Evolutionary conservation across 1,140 invertebrate species (phyloP), one percentile per base, ranked within the genome.

Genomic region (Muscidifurax raptorellus): DNA sequence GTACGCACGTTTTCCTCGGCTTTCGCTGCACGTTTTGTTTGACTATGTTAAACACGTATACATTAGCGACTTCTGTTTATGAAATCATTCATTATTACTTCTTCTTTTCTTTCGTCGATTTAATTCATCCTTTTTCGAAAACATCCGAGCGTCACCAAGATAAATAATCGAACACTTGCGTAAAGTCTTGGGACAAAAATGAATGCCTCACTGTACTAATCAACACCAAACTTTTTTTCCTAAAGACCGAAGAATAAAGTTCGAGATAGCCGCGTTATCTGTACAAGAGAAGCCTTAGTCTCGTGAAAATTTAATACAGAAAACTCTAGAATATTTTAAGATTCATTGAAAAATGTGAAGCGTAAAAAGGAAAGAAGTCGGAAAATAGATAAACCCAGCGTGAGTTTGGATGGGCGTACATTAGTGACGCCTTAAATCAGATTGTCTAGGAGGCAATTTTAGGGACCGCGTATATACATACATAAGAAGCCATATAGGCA

Each of bases 401-500:
- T 9, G 12, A 12, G 9, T 10, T 40, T 40, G 10, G 36, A 40
- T 40, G 7, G 36, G 36, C 44, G 44, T 1, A 10, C 15, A 47
- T 47, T 13, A 18, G 44, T 36, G 44, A 47, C 27, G 25, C 52
- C 15, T 47, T 47, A 47, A 52, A 47, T 40, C 22, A 76, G 74
- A 76, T 47, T 13, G 74, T 47, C 40, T n/a, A 27, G 76, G 27
- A 18, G 15, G 25, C 36, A 76, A 1, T 90, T 89, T 89, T 87
- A 80, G 76, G 83, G 85, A 77, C 86, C 83, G 78, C 79, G 87
- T 83, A 85, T 69, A 69, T 69, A 71, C 28, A 27, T 22, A 9
- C 25, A 30, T 71, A 71, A 4, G 27, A 71, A 36, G 36, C n/a
- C 32, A 3, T 74, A 44, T 3, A 40, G 27, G 72, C 36, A n/a